Percentiles rank a stretch among this genome's conserved stretches.
These are phyloP conservation scores for Leptopilina boulardi DNA, from an alignment of 1,140 invertebrate genomes.

Conservation along the genomic window DNA sequence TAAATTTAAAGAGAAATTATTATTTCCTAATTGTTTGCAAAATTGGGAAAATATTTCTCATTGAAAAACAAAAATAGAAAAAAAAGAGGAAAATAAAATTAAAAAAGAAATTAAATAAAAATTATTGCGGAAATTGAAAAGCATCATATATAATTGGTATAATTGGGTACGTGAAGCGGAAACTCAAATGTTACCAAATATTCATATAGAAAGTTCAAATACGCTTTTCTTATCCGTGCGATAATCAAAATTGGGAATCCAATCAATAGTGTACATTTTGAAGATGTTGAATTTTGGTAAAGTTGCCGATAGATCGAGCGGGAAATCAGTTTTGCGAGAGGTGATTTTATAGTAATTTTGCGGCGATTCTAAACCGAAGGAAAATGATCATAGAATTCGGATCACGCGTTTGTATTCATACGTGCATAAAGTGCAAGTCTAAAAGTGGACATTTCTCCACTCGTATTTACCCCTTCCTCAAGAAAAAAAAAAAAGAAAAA, in stretches of 20 bases:
- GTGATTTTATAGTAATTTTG: conserved; percentile 53
- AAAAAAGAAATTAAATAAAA: too few species aligned
- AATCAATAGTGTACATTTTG: neutral
- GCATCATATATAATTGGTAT: neutral
- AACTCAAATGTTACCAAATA: neutral
- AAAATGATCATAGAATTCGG: conserved; percentile 53
- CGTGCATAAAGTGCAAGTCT: conserved; percentile 65
- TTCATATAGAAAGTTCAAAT: neutral
- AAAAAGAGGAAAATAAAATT: too few species aligned
- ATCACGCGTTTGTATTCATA: conserved; percentile 64
- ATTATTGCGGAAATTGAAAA: too few species aligned
- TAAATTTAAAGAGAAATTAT: too few species aligned
- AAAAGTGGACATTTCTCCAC: conserved; percentile 57
- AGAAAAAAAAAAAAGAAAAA: too few species aligned
- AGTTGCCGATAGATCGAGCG: conserved; percentile 45
- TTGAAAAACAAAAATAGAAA: too few species aligned
- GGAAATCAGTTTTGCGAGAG: conserved; percentile 48
- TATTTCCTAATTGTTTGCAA: too few species aligned
- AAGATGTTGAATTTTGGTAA: neutral
- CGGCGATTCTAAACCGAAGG: conserved; percentile 39
- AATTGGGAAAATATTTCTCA: too few species aligned
- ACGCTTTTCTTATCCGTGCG: neutral
- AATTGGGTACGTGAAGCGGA: neutral
- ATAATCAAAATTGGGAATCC: neutral
- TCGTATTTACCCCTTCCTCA: conserved; percentile 47